Conservation (phyloP, 2,888 invertebrate genomes). For the Trissoscelio sp. region DNA sequence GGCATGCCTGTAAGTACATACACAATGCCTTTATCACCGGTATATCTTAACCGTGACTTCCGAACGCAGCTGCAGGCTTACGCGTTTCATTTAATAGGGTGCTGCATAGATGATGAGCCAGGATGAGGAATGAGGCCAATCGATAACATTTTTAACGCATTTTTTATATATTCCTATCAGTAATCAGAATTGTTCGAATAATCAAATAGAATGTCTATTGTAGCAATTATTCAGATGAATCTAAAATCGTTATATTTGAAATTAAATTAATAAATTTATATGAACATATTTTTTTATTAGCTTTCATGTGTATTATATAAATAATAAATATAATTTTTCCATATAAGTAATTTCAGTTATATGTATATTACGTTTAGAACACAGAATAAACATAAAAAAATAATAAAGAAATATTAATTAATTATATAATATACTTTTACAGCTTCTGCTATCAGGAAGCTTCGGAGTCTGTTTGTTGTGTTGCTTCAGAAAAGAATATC, state of each 20-base stretch:
- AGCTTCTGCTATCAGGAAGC: conserved; percentile 80
- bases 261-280: too few species aligned
- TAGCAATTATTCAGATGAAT: background rate
- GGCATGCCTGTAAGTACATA: conserved; percentile 85
- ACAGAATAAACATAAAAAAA: too few species aligned
- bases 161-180: conserved; percentile 10
- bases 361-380: too few species aligned
- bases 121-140: conserved; percentile 50
- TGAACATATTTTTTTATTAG: too few species aligned
- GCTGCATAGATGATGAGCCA: conserved; percentile 48
- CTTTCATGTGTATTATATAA: too few species aligned
- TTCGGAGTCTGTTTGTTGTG: conserved; percentile 79
- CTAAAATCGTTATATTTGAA: too few species aligned
- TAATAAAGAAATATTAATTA: too few species aligned
- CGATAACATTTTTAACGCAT: conserved; percentile 52
- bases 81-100: conserved; percentile 40
- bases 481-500: conserved; percentile 79
- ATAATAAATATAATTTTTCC: too few species aligned
- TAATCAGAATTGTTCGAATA: background rate
- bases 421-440: conserved; percentile 31
- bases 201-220: background rate
- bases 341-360: too few species aligned
- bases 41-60: conserved; percentile 47
- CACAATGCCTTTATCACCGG: conserved; percentile 51
- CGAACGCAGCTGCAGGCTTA: conserved; percentile 54